Evolutionary conservation across 2,888 invertebrate species (phyloP).

Genomic region (Drosophila atripex): DNA sequence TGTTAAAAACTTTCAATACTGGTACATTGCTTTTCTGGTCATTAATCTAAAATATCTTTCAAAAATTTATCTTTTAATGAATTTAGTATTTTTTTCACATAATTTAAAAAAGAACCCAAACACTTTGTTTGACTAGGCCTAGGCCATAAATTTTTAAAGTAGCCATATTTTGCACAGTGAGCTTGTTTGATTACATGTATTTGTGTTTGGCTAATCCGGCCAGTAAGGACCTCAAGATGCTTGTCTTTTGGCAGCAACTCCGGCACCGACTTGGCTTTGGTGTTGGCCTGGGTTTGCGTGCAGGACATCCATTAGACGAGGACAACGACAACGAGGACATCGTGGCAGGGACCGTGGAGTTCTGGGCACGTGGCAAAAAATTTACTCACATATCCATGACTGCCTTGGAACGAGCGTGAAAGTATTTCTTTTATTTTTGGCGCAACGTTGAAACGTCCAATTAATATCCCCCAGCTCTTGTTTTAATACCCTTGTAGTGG

Average conservation of each 20-base stretch:
- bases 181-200: conserved; percentile 33
- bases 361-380: conserved; percentile 54
- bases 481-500: not conserved
- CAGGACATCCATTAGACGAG: conserved; percentile 58
- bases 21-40: too few species aligned
- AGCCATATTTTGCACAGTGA: conserved; percentile 24
- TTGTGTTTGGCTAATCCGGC: conserved; percentile 55
- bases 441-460: conserved; percentile 65
- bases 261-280: conserved; percentile 13
- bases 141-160: not conserved
- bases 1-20: too few species aligned
- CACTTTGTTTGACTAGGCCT: not conserved
- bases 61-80: not conserved
- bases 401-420: conserved; percentile 77
- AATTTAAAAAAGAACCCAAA: not conserved
- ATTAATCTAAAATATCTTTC: not conserved
- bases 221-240: conserved; percentile 69
- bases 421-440: conserved; percentile 72
- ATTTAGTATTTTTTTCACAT: not conserved
- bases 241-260: conserved; percentile 60
- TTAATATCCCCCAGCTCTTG: conserved; percentile 57
- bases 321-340: conserved; percentile 41
- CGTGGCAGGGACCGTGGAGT: conserved; percentile 16
- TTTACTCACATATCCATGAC: conserved; percentile 55
- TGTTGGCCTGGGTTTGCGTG: conserved; percentile 57